These are phyloP conservation scores for Apodemus sylvaticus DNA, from an alignment of 2,113 vertebrate species.

Conservation along the genomic window DNA sequence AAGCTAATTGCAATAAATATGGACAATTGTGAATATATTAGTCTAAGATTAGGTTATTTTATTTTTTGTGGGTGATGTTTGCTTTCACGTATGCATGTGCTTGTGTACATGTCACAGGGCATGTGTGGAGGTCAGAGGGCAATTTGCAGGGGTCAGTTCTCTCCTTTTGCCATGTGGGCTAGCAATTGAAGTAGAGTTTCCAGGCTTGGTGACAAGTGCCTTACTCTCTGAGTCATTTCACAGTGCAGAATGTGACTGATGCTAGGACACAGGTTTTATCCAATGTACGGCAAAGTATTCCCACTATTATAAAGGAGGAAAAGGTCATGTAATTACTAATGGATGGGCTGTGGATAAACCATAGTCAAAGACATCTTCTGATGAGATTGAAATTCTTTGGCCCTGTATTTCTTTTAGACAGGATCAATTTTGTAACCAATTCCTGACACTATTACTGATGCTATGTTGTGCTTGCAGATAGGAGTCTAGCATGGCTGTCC, in stretches of 20 bases:
- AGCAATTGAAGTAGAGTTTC: not conserved
- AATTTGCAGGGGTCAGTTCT: not conserved
- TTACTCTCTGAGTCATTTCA: not conserved
- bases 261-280: not conserved
- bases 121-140: not conserved
- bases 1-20: not conserved
- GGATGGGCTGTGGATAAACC: not conserved
- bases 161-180: too few relatives aligned
- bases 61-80: not conserved
- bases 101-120: not conserved
- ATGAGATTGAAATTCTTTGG: not conserved
- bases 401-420: too few relatives aligned
- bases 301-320: not conserved
- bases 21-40: not conserved
- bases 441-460: too few relatives aligned
- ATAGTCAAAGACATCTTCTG: not conserved
- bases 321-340: not conserved
- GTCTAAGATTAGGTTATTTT: conserved; percentile 2
- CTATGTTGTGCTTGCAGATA: too few relatives aligned
- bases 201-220: not conserved
- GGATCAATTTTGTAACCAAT: too few relatives aligned
- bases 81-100: not conserved
- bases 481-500: too few relatives aligned
- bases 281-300: not conserved
- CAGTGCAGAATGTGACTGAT: not conserved